Evolutionary conservation across 2,113 vertebrate genomes (phyloP).

Genomic region (Lichenostomus cassidix): DNA sequence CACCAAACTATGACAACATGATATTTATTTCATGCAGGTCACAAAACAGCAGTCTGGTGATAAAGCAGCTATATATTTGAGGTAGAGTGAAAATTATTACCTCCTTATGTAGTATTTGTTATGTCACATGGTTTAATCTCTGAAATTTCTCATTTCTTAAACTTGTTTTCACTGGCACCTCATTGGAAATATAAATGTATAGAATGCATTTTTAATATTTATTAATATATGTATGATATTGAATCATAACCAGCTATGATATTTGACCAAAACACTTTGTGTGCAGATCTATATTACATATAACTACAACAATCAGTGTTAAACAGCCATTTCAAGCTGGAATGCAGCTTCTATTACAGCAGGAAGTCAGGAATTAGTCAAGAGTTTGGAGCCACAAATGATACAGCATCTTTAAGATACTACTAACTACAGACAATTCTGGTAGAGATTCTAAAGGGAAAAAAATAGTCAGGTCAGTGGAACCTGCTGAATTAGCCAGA

Average conservation of each 20-base stretch:
- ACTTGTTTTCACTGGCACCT: background rate
- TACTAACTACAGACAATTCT: background rate
- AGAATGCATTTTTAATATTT: background rate
- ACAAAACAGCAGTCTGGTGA: background rate
- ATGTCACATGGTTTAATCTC: background rate
- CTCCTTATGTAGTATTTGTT: background rate
- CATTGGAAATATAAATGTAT: background rate
- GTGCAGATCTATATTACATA: background rate
- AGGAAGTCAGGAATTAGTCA: background rate
- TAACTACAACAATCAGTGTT: background rate
- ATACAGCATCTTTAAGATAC: background rate
- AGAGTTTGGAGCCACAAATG: background rate
- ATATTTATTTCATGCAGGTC: background rate
- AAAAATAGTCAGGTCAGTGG: background rate
- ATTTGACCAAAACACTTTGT: background rate
- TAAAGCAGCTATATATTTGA: background rate
- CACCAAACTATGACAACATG: background rate
- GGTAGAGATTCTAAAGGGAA: background rate
- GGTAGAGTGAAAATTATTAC: background rate
- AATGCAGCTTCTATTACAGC: background rate
- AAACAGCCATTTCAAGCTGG: background rate
- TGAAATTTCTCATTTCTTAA: background rate
- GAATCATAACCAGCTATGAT: background rate
- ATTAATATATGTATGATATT: background rate
- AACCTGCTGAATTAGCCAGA: background rate